Evolutionary conservation across 2,888 invertebrate species (phyloP), one percentile per base, ranked within the genome.

Genomic region (Ectropis crepuscularia): DNA sequence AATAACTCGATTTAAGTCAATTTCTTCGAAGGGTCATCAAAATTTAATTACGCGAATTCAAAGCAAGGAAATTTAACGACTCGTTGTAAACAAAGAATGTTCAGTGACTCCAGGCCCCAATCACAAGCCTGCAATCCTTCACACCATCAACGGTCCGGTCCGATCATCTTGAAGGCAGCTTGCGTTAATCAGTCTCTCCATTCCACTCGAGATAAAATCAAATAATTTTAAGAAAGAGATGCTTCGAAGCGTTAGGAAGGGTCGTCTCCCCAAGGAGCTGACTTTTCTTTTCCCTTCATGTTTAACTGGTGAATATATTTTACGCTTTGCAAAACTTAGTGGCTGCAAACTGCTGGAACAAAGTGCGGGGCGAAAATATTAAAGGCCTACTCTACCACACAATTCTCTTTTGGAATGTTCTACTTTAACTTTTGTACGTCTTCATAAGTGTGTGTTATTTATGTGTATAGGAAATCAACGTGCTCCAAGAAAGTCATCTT

Each of bases 181-280:
- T 38, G 49, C 53, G 53, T 62, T 67, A 53, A 70, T 62, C 58
- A 69, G 65, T 65, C 63, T 74, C 73, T 75, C 74, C 70, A 72
- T 74, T 66, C 61, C 61, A 70, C 63, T 65, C 51, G 59, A 53
- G 59, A 58, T 70, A 70, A 71, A 59, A 53, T 69, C 58, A 54
- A 63, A 63, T 54, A 63, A 58, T 63, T 50, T 71, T 70, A 74
- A 68, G 68, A 68, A 58, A 50, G 53, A 64, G 67, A 67, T 65
- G 62, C 58, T 63, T 58, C 41, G 58, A 54, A 54, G 58, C 58
- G 58, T 54, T 59, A 46, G 53, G 36, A 63, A 59, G 63, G 63
- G 63, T 58, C 63, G 58, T 41, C 43, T 63, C 58, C 63, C 63
- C 12, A 59, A 63, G 63, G 63, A 54, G 12, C 58, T 58, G 58